Conservation (phyloP, 2,888 invertebrate genomes). For the Scaptomyza tumidula region DNA sequence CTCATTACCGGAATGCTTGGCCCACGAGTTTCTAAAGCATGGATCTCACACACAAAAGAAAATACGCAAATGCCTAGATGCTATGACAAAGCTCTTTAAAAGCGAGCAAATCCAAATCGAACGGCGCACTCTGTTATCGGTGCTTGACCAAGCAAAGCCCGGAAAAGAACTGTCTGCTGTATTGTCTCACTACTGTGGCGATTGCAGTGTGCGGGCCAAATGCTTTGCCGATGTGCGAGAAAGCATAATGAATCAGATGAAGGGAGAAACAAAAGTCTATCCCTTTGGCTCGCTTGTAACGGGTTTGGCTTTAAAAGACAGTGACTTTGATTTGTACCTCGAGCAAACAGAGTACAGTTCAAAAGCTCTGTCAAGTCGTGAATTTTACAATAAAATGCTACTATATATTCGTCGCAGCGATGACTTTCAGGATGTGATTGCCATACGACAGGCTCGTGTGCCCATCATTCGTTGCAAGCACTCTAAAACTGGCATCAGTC, state of each 20-base stretch:
- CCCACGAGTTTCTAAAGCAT: constrained; percentile 78
- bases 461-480: constrained; percentile 92
- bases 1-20: constrained; percentile 70
- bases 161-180: constrained; percentile 63
- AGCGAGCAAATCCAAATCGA: constrained; percentile 58
- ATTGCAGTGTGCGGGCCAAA: constrained; percentile 51
- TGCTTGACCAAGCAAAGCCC: constrained; percentile 40
- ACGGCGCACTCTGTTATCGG: constrained; percentile 46
- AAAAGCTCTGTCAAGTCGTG: constrained; percentile 35
- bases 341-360: constrained; percentile 32
- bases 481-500: constrained; percentile 86
- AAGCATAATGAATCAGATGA: constrained; percentile 70
- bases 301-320: constrained; percentile 88
- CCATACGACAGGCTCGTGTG: constrained; percentile 90
- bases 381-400: constrained; percentile 83
- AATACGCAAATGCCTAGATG: constrained; percentile 58
- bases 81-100: constrained; percentile 50
- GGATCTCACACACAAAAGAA: constrained; percentile 51
- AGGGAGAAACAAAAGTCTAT: constrained; percentile 78
- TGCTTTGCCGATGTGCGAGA: constrained; percentile 65
- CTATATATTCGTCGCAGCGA: constrained; percentile 84
- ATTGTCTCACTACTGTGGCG: constrained; percentile 58
- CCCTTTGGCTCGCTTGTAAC: constrained; percentile 91
- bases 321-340: constrained; percentile 91
- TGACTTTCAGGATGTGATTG: constrained; percentile 86